Conservation (phyloP, 2,888 invertebrate species). For the Ectobius pallidus region DNA sequence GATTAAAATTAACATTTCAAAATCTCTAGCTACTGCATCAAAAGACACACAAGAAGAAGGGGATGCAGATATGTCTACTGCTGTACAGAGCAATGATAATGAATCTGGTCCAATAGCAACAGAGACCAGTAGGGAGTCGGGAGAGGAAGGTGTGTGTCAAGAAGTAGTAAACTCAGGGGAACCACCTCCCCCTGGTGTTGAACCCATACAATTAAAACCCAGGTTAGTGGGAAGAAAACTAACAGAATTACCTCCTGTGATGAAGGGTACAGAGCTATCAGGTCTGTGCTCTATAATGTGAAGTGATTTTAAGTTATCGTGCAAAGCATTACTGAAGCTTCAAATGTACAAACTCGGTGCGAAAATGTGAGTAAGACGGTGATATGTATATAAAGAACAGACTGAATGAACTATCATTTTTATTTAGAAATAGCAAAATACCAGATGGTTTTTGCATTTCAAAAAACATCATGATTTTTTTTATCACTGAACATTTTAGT, state of each 20-base stretch:
- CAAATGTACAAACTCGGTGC: neutral
- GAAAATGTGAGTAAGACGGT: conserved; percentile 1
- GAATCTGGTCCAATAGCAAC: neutral
- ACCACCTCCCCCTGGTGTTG: conserved; percentile 56
- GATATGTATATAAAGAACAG: neutral
- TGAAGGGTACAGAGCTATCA: conserved; percentile 79
- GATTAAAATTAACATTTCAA: conserved; percentile 85
- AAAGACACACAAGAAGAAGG: conserved; percentile 43
- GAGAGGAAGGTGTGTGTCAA: conserved; percentile 13
- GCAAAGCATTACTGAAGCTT: neutral
- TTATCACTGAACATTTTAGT: conserved; percentile 20
- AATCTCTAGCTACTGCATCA: conserved; percentile 57
- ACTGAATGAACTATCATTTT: neutral
- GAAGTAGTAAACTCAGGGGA: conserved; percentile 50
- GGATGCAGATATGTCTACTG: neutral
- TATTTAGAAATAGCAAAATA: conserved; percentile 11
- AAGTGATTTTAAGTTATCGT: conserved; percentile 46
- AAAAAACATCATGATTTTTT: conserved; percentile 20
- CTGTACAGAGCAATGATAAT: conserved; percentile 33
- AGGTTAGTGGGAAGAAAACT: conserved; percentile 68
- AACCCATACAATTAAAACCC: conserved; percentile 63
- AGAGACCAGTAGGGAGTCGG: conserved; percentile 21
- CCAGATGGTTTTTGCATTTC: conserved; percentile 36
- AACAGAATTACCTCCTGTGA: conserved; percentile 72
- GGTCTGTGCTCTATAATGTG: conserved; percentile 88